phyloP scores from a whole-genome alignment of 2,797 vertebrate species.

The Synanceia verrucosa region DNA sequence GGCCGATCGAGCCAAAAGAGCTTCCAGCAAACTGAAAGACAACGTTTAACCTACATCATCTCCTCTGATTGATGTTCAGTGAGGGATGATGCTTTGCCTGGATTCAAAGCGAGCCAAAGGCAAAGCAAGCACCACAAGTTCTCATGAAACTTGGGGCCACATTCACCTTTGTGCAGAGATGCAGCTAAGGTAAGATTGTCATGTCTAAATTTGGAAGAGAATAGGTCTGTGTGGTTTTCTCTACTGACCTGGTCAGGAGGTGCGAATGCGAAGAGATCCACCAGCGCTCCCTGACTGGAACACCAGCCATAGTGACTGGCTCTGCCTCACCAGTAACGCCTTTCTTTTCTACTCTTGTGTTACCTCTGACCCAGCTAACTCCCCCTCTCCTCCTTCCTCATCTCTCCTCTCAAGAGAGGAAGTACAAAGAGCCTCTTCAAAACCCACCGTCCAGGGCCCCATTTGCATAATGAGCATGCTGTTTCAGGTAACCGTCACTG shows the following conservation, averaged over 20 bases:
- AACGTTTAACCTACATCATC: background rate
- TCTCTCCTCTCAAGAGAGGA: conserved; percentile 38
- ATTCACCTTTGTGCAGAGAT: background rate
- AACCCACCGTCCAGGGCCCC: conserved; percentile 26
- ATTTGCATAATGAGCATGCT: conserved; percentile 71
- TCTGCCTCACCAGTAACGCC: conserved; percentile 9
- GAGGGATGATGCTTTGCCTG: background rate
- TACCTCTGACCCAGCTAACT: conserved; percentile 32
- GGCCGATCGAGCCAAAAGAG: background rate
- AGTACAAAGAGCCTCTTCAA: conserved; percentile 74
- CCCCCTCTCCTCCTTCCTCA: background rate
- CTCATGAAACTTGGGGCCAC: background rate
- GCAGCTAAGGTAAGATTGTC: background rate
- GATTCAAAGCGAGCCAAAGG: background rate
- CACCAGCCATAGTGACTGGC: conserved; percentile 52
- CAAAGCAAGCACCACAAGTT: background rate
- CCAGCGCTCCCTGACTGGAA: conserved; percentile 32
- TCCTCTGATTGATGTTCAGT: background rate
- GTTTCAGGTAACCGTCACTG: conserved; percentile 51
- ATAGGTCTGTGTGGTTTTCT: background rate
- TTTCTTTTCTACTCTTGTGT: conserved; percentile 51
- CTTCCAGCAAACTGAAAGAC: conserved; percentile 19
- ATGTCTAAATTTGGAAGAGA: background rate
- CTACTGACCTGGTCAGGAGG: conserved; percentile 55
- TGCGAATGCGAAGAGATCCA: conserved; percentile 33